These are phyloP conservation scores for Cryptops parisi DNA, from an alignment of 2,888 invertebrate genomes.

Conservation along the genomic window DNA sequence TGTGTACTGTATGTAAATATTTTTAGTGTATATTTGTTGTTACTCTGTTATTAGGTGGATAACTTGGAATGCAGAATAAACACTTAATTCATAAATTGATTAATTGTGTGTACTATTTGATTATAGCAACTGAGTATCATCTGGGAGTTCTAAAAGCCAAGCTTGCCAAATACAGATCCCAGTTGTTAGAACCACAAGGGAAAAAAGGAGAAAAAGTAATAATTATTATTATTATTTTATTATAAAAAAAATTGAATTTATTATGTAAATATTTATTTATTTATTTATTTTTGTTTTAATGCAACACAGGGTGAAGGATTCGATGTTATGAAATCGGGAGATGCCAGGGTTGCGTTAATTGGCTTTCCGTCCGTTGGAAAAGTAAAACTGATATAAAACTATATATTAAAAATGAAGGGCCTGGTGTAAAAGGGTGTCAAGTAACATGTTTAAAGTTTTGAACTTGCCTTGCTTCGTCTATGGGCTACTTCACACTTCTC, in stretches of 20 bases:
- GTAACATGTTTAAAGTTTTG: too few relatives aligned
- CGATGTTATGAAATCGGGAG: conserved; percentile 98
- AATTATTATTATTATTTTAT: not conserved
- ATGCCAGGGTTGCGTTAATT: conserved; percentile 93
- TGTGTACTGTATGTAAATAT: too few relatives aligned
- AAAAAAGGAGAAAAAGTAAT: conserved; percentile 72
- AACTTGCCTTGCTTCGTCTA: too few relatives aligned
- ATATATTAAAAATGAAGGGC: too few relatives aligned
- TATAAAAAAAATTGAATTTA: not conserved
- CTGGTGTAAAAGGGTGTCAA: too few relatives aligned
- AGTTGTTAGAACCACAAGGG: conserved; percentile 83
- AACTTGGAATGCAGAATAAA: not conserved
- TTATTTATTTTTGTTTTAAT: too few relatives aligned
- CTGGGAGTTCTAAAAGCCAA: conserved; percentile 94
- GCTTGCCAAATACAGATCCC: conserved; percentile 85
- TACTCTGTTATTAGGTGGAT: too few relatives aligned
- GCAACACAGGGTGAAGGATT: conserved; percentile 64
- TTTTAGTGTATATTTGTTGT: too few relatives aligned
- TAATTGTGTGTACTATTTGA: conserved; percentile 16
- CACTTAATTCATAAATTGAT: not conserved
- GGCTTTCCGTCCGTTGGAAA: conserved; percentile 99
- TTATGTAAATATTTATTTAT: conserved; percentile 13
- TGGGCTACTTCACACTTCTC: too few relatives aligned
- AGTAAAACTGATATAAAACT: conserved; percentile 34
- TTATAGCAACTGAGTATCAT: conserved; percentile 95